Evolutionary conservation across 1,140 invertebrate species (phyloP).

Genomic region (Euglossa dilemma): DNA sequence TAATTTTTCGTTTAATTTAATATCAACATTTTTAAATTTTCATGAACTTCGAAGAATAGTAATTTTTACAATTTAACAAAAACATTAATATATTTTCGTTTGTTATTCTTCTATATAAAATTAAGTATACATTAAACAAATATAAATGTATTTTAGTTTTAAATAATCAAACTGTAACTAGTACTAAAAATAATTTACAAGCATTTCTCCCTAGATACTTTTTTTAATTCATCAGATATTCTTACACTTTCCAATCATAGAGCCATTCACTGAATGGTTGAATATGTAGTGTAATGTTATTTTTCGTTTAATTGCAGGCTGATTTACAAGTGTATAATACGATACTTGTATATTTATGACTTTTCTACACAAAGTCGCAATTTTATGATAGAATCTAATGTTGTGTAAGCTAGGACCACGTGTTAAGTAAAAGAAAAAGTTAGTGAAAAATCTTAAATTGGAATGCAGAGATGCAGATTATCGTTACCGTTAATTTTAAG

Average conservation of each 20-base stretch:
- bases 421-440: not conserved
- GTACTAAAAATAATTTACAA: not conserved
- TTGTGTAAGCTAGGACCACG: not conserved
- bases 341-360: constrained; percentile 6
- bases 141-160: not conserved
- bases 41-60: not conserved
- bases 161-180: not conserved
- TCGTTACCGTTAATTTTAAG: not conserved
- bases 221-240: not conserved
- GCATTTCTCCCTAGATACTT: not conserved
- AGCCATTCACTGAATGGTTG: not conserved
- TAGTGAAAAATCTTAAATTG: not conserved
- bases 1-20: not conserved
- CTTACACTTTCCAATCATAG: not conserved
- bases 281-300: not conserved
- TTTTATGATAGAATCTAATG: constrained; percentile 1
- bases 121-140: not conserved
- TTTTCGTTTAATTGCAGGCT: not conserved
- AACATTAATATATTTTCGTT: no score
- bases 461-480: not conserved
- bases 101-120: no score
- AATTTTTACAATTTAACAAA: not conserved
- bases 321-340: not conserved
- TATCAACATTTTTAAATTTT: not conserved
- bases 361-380: not conserved